Evolutionary conservation across 2,888 invertebrate genomes (phyloP).

Genomic region (Drosophila ustulata): DNA sequence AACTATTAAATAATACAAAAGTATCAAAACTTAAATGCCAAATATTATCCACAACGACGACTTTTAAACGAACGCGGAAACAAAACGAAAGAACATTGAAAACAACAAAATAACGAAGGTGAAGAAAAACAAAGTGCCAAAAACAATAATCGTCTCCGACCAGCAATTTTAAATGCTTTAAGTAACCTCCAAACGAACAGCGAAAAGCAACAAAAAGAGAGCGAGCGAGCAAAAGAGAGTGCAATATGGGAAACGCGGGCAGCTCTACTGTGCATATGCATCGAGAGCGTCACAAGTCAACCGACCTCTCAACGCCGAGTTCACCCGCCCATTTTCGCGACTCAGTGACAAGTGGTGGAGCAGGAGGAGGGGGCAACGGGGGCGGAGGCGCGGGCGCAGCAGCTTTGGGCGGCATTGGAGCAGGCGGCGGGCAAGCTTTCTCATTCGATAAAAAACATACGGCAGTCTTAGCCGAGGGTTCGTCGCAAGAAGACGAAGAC

Average conservation of each 20-base stretch:
- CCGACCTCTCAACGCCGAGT: conserved; percentile 84
- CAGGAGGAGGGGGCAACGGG: conserved; percentile 42
- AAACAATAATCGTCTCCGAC: conserved; percentile 49
- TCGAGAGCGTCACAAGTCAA: conserved; percentile 91
- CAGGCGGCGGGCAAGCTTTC: conserved; percentile 91
- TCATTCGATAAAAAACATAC: conserved; percentile 93
- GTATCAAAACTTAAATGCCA: conserved; percentile 48
- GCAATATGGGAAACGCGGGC: conserved; percentile 84
- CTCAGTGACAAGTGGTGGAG: conserved; percentile 45
- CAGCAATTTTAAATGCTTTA: conserved; percentile 41
- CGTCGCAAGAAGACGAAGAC: conserved; percentile 91
- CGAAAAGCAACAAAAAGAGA: conserved; percentile 20
- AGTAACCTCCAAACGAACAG: conserved; percentile 57
- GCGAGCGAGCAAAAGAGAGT: conserved; percentile 18
- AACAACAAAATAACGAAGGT: conserved; percentile 33
- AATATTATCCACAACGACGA: conserved; percentile 31
- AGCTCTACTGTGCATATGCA: conserved; percentile 84
- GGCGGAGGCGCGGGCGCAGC: conserved; percentile 54
- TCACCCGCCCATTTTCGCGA: conserved; percentile 81
- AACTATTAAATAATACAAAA: conserved; percentile 69
- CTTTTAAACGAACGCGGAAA: conserved; percentile 36
- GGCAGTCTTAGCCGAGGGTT: conserved; percentile 89
- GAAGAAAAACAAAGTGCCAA: conserved; percentile 68
- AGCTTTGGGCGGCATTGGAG: conserved; percentile 59
- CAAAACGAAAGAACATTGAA: conserved; percentile 25